phyloP scores from a whole-genome alignment of 2,113 vertebrate genomes.

The Ctenodactylus gundi region DNA sequence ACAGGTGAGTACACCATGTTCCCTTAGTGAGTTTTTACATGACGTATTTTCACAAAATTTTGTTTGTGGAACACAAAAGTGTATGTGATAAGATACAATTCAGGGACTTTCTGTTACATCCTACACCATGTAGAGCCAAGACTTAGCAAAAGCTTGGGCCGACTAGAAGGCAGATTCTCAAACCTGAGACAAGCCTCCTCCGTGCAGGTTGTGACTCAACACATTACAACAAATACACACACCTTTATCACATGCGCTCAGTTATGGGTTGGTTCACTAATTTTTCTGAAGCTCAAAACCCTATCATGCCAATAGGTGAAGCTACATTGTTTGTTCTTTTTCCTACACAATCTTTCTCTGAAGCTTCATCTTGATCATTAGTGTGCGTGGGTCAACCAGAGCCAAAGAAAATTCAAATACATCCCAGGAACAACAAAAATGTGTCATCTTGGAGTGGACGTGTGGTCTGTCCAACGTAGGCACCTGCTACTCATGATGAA shows the following conservation, averaged over 20 bases:
- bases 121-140: constrained; percentile 18
- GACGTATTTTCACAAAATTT: constrained; percentile 58
- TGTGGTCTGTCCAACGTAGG: constrained; percentile 43
- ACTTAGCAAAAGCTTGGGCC: constrained; percentile 52
- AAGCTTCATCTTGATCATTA: constrained; percentile 64
- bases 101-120: constrained; percentile 53
- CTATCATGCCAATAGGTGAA: constrained; percentile 50
- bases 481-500: constrained; percentile 66
- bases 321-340: constrained; percentile 60
- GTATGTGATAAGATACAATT: not conserved
- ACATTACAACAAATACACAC: constrained; percentile 50
- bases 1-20: constrained; percentile 20
- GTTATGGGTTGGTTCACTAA: constrained; percentile 66
- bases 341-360: constrained; percentile 54
- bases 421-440: constrained; percentile 70
- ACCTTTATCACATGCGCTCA: constrained; percentile 29
- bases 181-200: constrained; percentile 72
- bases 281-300: constrained; percentile 58
- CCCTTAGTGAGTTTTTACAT: constrained; percentile 22
- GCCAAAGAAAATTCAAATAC: constrained; percentile 62
- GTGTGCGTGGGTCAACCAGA: constrained; percentile 17
- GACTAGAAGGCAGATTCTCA: constrained; percentile 56
- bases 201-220: constrained; percentile 47
- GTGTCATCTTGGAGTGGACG: constrained; percentile 63
- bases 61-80: not conserved